These are phyloP conservation scores for Omphaloscelis lunosa DNA, from an alignment of 2,888 invertebrate species.

Conservation along the genomic window DNA sequence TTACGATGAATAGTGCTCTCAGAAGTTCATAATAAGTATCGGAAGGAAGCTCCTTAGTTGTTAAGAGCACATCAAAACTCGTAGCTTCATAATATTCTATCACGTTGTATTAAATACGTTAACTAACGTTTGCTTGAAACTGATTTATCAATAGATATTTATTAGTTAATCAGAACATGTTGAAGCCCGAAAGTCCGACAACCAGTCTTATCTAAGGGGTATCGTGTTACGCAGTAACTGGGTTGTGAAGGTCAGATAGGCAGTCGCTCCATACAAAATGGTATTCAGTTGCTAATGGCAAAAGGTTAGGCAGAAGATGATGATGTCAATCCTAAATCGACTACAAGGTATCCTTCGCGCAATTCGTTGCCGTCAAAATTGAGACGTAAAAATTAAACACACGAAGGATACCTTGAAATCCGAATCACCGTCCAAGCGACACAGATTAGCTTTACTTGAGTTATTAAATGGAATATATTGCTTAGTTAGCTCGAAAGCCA, in stretches of 20 bases:
- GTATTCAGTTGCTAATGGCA: background rate
- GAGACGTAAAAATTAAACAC: background rate
- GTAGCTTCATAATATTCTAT: background rate
- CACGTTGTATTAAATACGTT: background rate
- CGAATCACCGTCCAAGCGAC: background rate
- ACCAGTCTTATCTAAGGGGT: background rate
- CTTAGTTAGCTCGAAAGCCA: slow-evolving; percentile 8
- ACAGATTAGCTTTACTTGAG: background rate
- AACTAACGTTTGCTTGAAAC: background rate
- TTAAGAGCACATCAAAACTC: slow-evolving; percentile 12
- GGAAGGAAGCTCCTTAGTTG: slow-evolving; percentile 5
- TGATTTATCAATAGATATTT: background rate
- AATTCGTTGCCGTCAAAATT: background rate
- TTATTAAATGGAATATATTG: slow-evolving; percentile 7
- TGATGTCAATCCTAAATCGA: background rate
- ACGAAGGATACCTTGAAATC: too few species aligned
- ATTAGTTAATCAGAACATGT: background rate
- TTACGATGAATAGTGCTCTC: slow-evolving; percentile 5
- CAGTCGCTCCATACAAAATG: background rate
- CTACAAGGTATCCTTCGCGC: background rate
- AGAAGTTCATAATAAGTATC: background rate
- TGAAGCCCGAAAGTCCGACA: background rate
- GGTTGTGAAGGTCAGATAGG: background rate
- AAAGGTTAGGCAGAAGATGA: background rate
- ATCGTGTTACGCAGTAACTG: too few species aligned